Evolutionary conservation across 1,140 invertebrate genomes (phyloP), one percentile per base, ranked within the genome.

Genomic region (Druon quercuslanigerum): DNA sequence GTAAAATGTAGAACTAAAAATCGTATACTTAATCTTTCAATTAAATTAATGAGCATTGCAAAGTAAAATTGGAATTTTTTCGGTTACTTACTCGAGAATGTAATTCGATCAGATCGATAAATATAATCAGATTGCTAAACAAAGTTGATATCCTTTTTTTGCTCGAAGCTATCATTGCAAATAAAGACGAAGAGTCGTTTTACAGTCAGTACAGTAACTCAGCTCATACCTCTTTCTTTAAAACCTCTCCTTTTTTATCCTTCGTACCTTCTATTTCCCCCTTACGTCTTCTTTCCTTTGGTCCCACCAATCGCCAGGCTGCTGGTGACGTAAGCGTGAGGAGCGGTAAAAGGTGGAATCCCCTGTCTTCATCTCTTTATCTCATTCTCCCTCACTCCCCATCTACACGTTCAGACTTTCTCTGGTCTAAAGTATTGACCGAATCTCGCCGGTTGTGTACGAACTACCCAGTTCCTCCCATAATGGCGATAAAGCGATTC

Each of bases 241-340:
- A 46, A 46, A 54, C 17, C 52, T 54, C n/a, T 17, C 17, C 17
- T 17, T 54, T n/a, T 66, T 14, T 66, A 12, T 33, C 13, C 14
- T 14, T n/a, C 12, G 5, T 66, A 16, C 6, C 16, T 33, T 33
- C 6, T 33, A 33, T 46, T 46, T 46, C 12, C 25, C 4, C 40
- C 25, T 66, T 14, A 66, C 14, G 6, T 60, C 25, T 13, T 25
- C 25, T 66, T 66, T 66, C 40, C 14, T 66, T 16, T 66, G 40
- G 40, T 66, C 60, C 75, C 77, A 72, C 82, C 82, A 83, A 83
- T 83, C 82, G 79, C 82, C 50, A 76, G 74, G 78, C 73, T 82
- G 78, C 76, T 82, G 74, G 73, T 78, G 74, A 83, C 79, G 60
- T 66, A 66, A 66, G 60, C 60, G 40, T 40, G 60, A 66, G 76